These are phyloP conservation scores for Heteractis magnifica DNA, from an alignment of 92 coral and sea anemone genomes.

Conservation along the genomic window DNA sequence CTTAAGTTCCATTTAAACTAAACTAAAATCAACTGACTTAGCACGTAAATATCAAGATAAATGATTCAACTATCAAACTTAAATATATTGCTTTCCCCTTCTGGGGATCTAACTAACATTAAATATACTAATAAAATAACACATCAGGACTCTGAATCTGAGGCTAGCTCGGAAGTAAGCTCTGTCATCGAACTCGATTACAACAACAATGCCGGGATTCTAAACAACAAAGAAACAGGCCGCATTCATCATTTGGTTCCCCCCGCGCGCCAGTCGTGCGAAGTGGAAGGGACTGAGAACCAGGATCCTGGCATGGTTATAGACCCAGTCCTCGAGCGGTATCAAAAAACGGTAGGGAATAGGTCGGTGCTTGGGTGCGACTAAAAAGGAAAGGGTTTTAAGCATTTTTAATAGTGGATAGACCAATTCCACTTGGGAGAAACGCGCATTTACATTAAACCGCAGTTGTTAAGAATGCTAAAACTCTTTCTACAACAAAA, in stretches of 20 bases:
- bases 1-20: no score
- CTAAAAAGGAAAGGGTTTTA: not conserved
- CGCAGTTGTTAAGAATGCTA: not conserved
- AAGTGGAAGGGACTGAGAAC: conserved; percentile 61
- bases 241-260: conserved; percentile 76
- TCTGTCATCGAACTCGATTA: conserved; percentile 63
- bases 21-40: no score
- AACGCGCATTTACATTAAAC: not conserved
- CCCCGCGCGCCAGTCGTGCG: conserved; percentile 80
- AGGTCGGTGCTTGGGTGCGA: conserved; percentile 10
- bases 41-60: no score
- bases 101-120: conserved; percentile 6
- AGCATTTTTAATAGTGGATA: conserved; percentile 1
- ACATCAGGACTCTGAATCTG: conserved; percentile 69
- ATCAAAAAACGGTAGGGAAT: conserved; percentile 45
- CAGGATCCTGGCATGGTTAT: conserved; percentile 27
- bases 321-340: conserved; percentile 48
- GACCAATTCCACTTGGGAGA: not conserved
- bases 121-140: conserved; percentile 36
- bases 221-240: conserved; percentile 78
- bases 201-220: conserved; percentile 81
- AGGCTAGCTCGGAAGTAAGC: conserved; percentile 34
- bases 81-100: not conserved
- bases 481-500: not conserved
- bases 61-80: not conserved